These are phyloP conservation scores for Neolamprologus hecqui DNA, from an alignment of 2,113 vertebrate species.

Conservation along the genomic window DNA sequence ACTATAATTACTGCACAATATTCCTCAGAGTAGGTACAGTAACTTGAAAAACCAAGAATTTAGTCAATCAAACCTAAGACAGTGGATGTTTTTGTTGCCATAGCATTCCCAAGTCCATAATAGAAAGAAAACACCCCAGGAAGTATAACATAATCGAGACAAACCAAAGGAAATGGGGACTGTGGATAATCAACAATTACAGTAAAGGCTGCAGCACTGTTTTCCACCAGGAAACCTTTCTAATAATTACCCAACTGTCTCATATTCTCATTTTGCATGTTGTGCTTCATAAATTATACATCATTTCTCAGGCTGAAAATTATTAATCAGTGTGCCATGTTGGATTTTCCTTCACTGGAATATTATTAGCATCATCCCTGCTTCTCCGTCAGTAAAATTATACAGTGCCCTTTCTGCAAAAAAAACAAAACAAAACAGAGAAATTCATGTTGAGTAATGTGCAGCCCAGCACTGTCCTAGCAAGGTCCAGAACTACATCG, in stretches of 20 bases:
- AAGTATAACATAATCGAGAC: neutral
- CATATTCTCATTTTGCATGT: neutral
- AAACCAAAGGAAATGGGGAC: neutral
- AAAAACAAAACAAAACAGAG: neutral
- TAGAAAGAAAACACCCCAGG: neutral
- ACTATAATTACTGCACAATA: slow-evolving; percentile 42
- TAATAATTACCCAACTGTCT: neutral
- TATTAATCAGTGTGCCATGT: neutral
- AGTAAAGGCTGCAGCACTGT: neutral
- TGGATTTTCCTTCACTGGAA: neutral
- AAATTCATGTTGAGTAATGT: neutral
- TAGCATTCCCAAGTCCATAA: neutral
- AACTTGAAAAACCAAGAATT: slow-evolving; percentile 6
- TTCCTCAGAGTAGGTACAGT: neutral
- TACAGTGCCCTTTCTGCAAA: neutral
- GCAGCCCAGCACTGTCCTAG: neutral
- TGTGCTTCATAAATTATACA: neutral
- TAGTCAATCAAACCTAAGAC: neutral
- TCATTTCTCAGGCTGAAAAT: neutral
- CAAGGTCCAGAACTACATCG: neutral
- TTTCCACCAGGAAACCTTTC: neutral
- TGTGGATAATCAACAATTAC: neutral
- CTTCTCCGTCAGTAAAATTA: neutral
- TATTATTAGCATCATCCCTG: neutral
- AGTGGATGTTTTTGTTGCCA: neutral